phyloP scores from a whole-genome alignment of 2,888 invertebrate species.

The Limenitis camilla region DNA sequence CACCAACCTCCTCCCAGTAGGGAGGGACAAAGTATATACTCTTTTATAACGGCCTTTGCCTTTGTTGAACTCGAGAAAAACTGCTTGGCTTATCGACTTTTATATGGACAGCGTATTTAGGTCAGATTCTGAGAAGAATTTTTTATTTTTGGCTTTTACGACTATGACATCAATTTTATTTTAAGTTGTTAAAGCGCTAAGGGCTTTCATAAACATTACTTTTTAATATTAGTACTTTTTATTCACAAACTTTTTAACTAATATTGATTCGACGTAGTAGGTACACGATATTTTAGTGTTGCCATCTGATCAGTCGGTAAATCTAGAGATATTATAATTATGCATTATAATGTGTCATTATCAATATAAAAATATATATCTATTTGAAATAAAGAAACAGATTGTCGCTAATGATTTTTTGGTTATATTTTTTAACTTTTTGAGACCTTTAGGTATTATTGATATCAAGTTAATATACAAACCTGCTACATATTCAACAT shows the following conservation, averaged over 20 bases:
- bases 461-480: no score
- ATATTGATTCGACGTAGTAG: conserved; percentile 15
- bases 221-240: no score
- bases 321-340: no score
- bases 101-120: conserved; percentile 16
- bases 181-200: not conserved
- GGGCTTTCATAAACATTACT: not conserved
- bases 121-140: conserved; percentile 15
- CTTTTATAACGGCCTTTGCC: conserved; percentile 18
- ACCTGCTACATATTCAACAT: no score
- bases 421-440: no score
- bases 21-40: conserved; percentile 15
- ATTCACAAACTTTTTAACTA: conserved; percentile 46
- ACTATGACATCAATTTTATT: not conserved
- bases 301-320: no score
- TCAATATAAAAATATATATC: no score
- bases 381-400: no score
- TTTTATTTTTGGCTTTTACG: not conserved
- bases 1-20: not conserved
- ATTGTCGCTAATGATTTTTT: no score
- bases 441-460: no score
- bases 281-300: no score
- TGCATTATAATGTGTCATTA: no score
- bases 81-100: conserved; percentile 22
- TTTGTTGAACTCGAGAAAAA: conserved; percentile 23